Percentiles rank a stretch among this genome's conserved stretches.
phyloP scores from a whole-genome alignment of 2,113 vertebrate genomes.

The Sprattus sprattus region DNA sequence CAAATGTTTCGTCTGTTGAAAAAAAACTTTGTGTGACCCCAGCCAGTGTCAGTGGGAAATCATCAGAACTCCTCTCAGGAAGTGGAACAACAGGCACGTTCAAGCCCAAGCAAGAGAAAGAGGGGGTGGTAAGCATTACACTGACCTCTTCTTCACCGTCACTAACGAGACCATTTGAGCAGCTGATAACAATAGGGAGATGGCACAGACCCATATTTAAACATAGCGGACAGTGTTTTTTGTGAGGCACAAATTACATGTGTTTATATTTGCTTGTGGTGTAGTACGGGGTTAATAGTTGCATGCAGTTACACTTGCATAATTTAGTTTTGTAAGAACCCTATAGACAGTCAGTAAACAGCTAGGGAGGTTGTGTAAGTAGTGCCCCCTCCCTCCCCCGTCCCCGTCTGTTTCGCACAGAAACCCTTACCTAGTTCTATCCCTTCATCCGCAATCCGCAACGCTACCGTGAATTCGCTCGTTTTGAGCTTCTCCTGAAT shows the following conservation, averaged over 20 bases:
- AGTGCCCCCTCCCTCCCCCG: background rate
- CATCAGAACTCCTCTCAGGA: background rate
- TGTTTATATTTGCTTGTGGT: too few species aligned
- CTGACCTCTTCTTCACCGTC: background rate
- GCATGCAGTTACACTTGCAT: background rate
- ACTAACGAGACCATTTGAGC: background rate
- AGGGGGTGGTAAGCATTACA: background rate
- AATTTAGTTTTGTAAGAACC: conserved; percentile 2
- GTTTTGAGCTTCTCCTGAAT: conserved; percentile 65
- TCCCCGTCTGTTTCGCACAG: background rate
- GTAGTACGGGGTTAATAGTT: background rate
- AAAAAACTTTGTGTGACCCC: too few species aligned
- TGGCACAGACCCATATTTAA: background rate
- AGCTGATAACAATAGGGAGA: background rate
- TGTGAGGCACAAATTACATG: background rate
- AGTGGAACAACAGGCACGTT: background rate
- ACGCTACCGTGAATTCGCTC: conserved; percentile 70
- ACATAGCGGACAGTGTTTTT: background rate
- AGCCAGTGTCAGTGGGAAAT: background rate
- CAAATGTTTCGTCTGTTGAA: too few species aligned
- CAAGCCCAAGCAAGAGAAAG: background rate
- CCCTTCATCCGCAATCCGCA: conserved; percentile 68
- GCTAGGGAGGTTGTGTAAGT: conserved; percentile 33
- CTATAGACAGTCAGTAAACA: background rate
- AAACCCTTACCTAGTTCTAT: conserved; percentile 72